Percentiles rank a stretch among this genome's conserved stretches.
Evolutionary conservation across 2,797 vertebrate species (phyloP).

Genomic region (Pyrrhura leucotis): DNA sequence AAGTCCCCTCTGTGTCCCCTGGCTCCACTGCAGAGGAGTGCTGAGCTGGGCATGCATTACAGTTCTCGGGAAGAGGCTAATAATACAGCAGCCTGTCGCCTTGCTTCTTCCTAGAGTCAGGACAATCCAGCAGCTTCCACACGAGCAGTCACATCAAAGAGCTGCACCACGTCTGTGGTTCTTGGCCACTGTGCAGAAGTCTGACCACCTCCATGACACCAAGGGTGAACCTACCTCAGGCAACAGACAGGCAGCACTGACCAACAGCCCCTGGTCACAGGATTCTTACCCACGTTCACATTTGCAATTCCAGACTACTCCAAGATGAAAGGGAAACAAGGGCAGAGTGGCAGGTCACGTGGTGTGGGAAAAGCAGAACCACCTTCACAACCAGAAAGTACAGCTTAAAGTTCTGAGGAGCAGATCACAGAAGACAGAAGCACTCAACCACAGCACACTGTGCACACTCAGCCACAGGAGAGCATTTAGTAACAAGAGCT

Average conservation of each 20-base stretch:
- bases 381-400: not conserved
- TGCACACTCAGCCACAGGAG: not conserved
- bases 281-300: not conserved
- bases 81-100: not conserved
- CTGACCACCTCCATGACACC: not conserved
- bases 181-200: not conserved
- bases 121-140: not conserved
- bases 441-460: not conserved
- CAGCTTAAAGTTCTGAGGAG: not conserved
- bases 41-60: not conserved
- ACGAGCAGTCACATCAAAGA: not conserved
- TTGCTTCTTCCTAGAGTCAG: not conserved
- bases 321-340: constrained; percentile 16
- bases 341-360: not conserved
- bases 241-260: not conserved
- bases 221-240: not conserved
- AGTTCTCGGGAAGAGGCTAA: not conserved
- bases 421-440: not conserved
- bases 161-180: not conserved
- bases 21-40: not conserved
- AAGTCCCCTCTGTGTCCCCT: not conserved
- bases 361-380: constrained; percentile 39
- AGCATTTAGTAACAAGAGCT: not conserved
- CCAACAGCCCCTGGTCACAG: not conserved
- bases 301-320: not conserved